Conservation (phyloP, 2,113 vertebrate genomes). For the Corynorhinus townsendii region DNA sequence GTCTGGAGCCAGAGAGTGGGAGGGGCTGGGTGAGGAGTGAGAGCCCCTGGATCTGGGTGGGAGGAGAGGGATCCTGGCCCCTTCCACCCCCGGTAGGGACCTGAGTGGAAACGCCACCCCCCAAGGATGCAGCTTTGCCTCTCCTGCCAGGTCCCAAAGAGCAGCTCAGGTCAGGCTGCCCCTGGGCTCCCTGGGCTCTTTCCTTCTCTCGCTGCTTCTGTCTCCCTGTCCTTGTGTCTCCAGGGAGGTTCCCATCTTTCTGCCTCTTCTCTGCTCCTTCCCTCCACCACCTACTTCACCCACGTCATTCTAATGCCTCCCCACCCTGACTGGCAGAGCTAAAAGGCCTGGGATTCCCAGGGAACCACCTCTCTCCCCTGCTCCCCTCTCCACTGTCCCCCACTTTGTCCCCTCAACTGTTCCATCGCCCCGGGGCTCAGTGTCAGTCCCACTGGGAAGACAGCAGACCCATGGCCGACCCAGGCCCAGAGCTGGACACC, state of each 20-base stretch:
- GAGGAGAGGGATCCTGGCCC: neutral
- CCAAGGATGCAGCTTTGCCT: neutral
- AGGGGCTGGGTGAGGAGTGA: neutral
- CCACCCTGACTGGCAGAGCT: fast-evolving
- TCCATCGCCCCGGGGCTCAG: neutral
- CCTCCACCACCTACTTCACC: neutral
- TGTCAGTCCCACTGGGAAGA: neutral
- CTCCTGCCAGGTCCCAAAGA: fast-evolving
- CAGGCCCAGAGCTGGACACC: slow-evolving; percentile 48
- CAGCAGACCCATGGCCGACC: neutral
- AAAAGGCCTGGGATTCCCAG: neutral
- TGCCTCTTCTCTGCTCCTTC: neutral
- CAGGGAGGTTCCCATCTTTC: slow-evolving; percentile 66
- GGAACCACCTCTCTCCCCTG: neutral
- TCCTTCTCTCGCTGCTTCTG: neutral
- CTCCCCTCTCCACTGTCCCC: neutral
- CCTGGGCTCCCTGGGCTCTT: neutral
- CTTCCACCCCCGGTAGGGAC: neutral
- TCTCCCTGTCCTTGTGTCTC: neutral
- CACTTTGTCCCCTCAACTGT: neutral
- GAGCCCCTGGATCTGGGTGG: too few relatives aligned
- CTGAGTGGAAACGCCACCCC: fast-evolving
- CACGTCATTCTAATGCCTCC: neutral
- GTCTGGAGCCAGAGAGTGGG: neutral
- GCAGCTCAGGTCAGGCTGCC: neutral